These are phyloP conservation scores for Epinephelus awoara DNA, from an alignment of 2,797 vertebrate genomes.

Conservation along the genomic window DNA sequence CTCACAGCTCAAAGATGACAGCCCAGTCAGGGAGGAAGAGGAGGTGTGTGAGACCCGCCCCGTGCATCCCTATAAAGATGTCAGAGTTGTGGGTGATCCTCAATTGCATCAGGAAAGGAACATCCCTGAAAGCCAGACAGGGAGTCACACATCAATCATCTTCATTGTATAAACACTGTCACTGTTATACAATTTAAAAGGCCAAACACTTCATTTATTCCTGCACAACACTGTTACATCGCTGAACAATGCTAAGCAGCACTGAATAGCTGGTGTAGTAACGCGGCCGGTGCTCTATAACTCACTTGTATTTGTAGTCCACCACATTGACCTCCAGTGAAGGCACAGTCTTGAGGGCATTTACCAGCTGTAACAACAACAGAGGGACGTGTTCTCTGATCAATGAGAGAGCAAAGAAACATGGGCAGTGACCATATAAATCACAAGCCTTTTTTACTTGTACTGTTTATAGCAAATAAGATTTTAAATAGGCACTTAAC, in stretches of 20 bases:
- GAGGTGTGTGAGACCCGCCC: conserved; percentile 96
- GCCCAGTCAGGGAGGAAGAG: conserved; percentile 99
- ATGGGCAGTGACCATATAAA: conserved; percentile 73
- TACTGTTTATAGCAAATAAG: conserved; percentile 75
- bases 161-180: conserved; percentile 20
- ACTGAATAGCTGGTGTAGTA: neutral
- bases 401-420: conserved; percentile 72
- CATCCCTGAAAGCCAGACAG: conserved; percentile 85
- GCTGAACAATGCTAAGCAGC: conserved; percentile 10
- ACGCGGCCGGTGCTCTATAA: conserved; percentile 51
- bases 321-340: conserved; percentile 93
- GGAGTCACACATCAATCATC: conserved; percentile 39
- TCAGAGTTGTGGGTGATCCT: conserved; percentile 96
- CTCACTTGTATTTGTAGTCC: conserved; percentile 98
- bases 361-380: conserved; percentile 89
- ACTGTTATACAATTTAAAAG: conserved; percentile 12
- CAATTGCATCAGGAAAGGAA: conserved; percentile 93
- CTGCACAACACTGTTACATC: neutral
- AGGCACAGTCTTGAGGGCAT: conserved; percentile 92
- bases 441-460: conserved; percentile 69
- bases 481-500: conserved; percentile 81
- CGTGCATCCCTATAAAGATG: conserved; percentile 98
- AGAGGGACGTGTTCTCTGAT: conserved; percentile 68
- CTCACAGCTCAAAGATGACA: conserved; percentile 97
- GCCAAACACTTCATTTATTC: conserved; percentile 11